A percentile compares a stretch with the other conserved stretches of the same genome.
These are phyloP conservation scores for Megalonaias nervosa DNA, from an alignment of 1,140 invertebrate genomes.

Conservation along the genomic window DNA sequence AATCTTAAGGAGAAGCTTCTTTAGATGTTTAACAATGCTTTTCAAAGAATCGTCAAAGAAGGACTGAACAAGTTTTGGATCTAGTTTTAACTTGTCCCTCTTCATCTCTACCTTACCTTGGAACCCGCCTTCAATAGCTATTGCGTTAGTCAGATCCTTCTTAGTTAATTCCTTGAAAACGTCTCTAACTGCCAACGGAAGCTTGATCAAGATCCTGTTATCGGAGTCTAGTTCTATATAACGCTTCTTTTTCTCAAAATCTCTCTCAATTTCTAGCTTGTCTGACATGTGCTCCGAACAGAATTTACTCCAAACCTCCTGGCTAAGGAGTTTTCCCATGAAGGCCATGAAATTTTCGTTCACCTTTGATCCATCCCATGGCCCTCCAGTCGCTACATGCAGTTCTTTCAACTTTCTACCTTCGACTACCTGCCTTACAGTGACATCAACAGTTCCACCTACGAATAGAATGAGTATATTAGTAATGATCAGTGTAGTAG, in stretches of 20 bases:
- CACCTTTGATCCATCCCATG: conserved; percentile 21
- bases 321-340: conserved; percentile 2
- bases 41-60: conserved; percentile 14
- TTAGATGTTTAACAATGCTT: conserved; percentile 8
- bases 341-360: conserved; percentile 19
- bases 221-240: conserved; percentile 3
- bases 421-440: conserved; percentile 13
- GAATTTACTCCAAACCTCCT: conserved; percentile 6
- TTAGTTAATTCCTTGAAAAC: conserved; percentile 13
- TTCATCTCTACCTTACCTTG: conserved; percentile 16
- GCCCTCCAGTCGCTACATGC: conserved; percentile 20
- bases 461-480: neutral
- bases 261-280: conserved; percentile 17
- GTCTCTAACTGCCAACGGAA: conserved; percentile 2
- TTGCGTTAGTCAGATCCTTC: conserved; percentile 2
- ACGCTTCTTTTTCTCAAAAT: conserved; percentile 27
- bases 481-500: too few relatives aligned
- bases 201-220: conserved; percentile 10
- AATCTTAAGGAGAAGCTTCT: neutral
- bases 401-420: conserved; percentile 13
- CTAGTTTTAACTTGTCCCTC: conserved; percentile 20
- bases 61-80: conserved; percentile 3
- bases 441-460: conserved; percentile 35
- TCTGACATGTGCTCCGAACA: conserved; percentile 6
- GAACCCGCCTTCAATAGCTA: conserved; percentile 4